Evolutionary conservation across 2,797 vertebrate genomes (phyloP), one percentile per base, ranked within the genome.

Genomic region (Neosilurus hyrtlii): DNA sequence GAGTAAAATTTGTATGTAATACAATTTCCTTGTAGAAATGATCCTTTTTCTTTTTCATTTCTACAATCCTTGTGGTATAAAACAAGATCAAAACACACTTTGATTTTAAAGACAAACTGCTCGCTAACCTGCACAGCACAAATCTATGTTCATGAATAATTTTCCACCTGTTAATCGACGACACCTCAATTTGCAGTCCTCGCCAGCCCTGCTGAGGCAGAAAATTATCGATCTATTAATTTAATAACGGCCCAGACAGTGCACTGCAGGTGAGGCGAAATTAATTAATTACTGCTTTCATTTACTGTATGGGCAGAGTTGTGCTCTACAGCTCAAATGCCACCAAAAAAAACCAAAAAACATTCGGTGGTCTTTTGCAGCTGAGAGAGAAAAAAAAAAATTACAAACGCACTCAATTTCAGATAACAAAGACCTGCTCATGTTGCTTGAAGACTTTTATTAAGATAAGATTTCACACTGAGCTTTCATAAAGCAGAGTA

Each of bases 401-500:
- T n/a, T n/a, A 51, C 24, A 26, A 37, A 70, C 49, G 49, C 67
- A 82, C 26, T n/a, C 73, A 14, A 76, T 68, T 68, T 70, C 20
- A 35, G 37, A 37, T 76, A 57, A 57, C 57, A 57, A 1, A 15
- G 37, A 26, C 7, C 56, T 51, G 52, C 65, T 68, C 26, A 30
- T 15, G 26, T 77, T 81, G 63, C 37, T 52, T 24, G 24, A 74
- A 80, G 54, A 18, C 52, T 24, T 66, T 49, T 24, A 52, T 74
- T 76, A 74, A 75, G 61, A 78, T 43, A 70, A 67, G 37, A 73
- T 37, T 49, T 80, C 59, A 70, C 78, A 59, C 72, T 61, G 26
- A 10, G n/a, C 67, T 43, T 43, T 2, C 6, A 71, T 76, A 43
- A 52, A 61, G 51, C 43, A 37, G 68, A 76, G 43, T 22, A 30